Conservation (phyloP, 2,113 vertebrate species). For the Gymnobelideus leadbeateri region DNA sequence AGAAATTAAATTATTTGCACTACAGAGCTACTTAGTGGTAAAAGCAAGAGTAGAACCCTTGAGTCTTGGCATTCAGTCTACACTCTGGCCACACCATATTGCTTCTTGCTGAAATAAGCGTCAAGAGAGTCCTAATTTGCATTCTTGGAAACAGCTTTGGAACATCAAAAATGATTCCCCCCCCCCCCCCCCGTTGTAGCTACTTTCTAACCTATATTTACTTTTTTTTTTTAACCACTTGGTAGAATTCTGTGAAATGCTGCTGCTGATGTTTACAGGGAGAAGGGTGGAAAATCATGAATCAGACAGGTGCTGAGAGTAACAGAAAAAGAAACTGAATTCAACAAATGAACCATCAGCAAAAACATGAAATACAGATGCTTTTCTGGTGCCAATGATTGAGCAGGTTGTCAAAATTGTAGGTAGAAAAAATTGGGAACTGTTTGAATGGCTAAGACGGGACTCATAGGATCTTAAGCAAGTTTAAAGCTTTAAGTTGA, state of each 20-base stretch:
- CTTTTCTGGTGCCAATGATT: background rate
- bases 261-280: background rate
- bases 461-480: background rate
- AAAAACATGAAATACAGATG: background rate
- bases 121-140: background rate
- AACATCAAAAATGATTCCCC: background rate
- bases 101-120: background rate
- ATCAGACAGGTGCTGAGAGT: background rate
- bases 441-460: background rate
- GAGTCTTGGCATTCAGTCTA: background rate
- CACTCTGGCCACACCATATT: background rate
- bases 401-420: background rate
- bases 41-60: background rate
- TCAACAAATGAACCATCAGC: background rate
- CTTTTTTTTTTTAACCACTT: background rate
- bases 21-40: background rate
- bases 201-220: background rate
- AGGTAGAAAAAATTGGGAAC: background rate
- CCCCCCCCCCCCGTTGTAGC: background rate
- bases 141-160: background rate
- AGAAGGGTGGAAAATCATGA: background rate
- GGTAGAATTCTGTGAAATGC: background rate
- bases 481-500: background rate
- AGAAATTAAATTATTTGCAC: background rate
- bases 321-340: background rate